Base-by-base conservation (phyloP, 1,140 invertebrate species). In the Littorina saxatilis region DNA sequence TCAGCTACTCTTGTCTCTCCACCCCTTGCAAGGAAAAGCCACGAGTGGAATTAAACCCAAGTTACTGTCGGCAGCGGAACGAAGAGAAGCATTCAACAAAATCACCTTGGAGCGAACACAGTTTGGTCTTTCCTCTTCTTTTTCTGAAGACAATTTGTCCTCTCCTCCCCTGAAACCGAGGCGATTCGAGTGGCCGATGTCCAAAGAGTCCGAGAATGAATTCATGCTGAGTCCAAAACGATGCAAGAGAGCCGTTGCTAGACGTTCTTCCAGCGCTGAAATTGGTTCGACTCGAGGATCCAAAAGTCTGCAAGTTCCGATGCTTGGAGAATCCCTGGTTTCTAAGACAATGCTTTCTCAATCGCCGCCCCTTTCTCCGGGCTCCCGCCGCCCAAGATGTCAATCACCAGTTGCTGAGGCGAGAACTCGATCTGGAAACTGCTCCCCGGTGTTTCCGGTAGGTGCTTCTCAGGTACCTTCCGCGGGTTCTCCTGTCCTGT, bases 341-440 rank as follows among this genome's bases (percentile, higher is more conserved):
- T 20, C 66, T 17, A 68, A 68, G 35, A n/a, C n/a, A 39, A 40
- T 32, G 7, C 37, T 9, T 27, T 68, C 1, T 40, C 23, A 20
- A 68, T 68, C 66, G 13, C 35, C 66, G 35, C 17, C 66, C 15
- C 32, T 39, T 7, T 37, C 66, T 39, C 32, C 23, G 66, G 17
- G 50, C 23, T 17, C 55, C 17, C 52, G 47, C 27, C 43, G 5
- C 29, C 50, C 74, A 7, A 58, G 40, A 37, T 58, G 50, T 17
- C 55, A 37, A 13, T 78, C 76, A 27, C 76, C 76, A 13, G n/a
- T 78, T 13, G 39, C 76, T 7, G 55, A 73, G 20, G 39, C 70
- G 3, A 23, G 17, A 1, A 17, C 40, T 35, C 39, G 37, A n/a
- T 20, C 70, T 3, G 20, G 70, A 9, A 73, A 23, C 70, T 29